These are phyloP conservation scores for Papilio demoleus DNA, from an alignment of 2,888 invertebrate species.

Conservation along the genomic window DNA sequence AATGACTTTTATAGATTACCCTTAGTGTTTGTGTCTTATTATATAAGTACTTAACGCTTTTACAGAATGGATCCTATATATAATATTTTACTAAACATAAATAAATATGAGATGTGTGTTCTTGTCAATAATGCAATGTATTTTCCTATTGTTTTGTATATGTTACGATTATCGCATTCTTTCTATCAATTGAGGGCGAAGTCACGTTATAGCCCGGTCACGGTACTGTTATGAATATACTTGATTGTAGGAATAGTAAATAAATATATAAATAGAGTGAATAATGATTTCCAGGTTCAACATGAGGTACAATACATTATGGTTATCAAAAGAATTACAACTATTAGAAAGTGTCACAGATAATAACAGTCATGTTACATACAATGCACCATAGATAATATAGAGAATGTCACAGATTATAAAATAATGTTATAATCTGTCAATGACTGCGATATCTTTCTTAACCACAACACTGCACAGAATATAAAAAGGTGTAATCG, in stretches of 20 bases:
- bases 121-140: not conserved
- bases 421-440: not conserved
- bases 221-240: constrained; percentile 34
- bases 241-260: not conserved
- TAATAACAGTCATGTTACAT: no score
- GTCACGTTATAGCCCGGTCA: constrained; percentile 19
- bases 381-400: not conserved
- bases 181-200: constrained; percentile 32
- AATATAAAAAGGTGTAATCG: not conserved
- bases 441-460: not conserved
- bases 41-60: no score
- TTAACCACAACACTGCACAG: not conserved
- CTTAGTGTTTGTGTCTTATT: no score
- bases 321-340: not conserved
- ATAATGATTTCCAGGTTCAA: no score
- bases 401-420: not conserved
- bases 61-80: no score
- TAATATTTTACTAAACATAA: not conserved
- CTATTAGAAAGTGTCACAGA: no score
- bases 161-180: constrained; percentile 23
- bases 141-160: not conserved
- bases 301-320: not conserved
- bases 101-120: not conserved
- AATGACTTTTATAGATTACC: no score
- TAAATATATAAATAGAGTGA: not conserved